Evolutionary conservation across 2,888 invertebrate species (phyloP).

Genomic region (Erebia aethiops): DNA sequence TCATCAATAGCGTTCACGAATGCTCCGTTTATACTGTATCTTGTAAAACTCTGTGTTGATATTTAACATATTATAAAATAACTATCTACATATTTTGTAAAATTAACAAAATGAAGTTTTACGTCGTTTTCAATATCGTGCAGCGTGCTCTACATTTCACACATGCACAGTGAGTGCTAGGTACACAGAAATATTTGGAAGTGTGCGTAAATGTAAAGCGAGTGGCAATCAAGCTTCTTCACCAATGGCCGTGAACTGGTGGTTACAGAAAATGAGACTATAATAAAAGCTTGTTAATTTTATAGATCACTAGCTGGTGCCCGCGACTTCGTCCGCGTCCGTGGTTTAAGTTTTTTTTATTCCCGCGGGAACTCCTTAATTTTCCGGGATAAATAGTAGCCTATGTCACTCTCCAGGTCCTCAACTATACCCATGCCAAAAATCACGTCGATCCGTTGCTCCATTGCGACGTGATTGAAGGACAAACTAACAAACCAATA

Average conservation of each 20-base stretch:
- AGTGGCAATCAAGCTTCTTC: slow-evolving; percentile 67
- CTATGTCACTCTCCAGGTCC: too few species aligned
- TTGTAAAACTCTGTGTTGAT: not conserved
- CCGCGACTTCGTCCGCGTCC: too few species aligned
- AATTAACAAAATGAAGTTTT: slow-evolving; percentile 28
- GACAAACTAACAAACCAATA: too few species aligned
- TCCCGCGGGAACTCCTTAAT: too few species aligned
- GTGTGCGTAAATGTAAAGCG: slow-evolving; percentile 49
- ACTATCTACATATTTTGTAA: slow-evolving; percentile 3
- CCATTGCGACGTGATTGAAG: too few species aligned
- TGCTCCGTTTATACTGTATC: not conserved
- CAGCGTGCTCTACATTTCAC: slow-evolving; percentile 27
- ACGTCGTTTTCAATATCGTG: slow-evolving; percentile 34
- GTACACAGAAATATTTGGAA: not conserved
- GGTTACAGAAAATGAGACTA: slow-evolving; percentile 59
- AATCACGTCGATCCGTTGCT: too few species aligned
- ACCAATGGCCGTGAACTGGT: slow-evolving; percentile 63
- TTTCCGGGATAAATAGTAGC: too few species aligned
- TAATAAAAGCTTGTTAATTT: not conserved
- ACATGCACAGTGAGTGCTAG: slow-evolving; percentile 1
- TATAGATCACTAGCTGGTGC: too few species aligned
- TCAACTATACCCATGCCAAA: too few species aligned
- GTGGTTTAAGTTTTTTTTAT: too few species aligned
- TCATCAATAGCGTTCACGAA: not conserved
- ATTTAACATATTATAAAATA: slow-evolving; percentile 30